Conservation (phyloP, 2,888 invertebrate species). For the Cheilosia impressa region DNA sequence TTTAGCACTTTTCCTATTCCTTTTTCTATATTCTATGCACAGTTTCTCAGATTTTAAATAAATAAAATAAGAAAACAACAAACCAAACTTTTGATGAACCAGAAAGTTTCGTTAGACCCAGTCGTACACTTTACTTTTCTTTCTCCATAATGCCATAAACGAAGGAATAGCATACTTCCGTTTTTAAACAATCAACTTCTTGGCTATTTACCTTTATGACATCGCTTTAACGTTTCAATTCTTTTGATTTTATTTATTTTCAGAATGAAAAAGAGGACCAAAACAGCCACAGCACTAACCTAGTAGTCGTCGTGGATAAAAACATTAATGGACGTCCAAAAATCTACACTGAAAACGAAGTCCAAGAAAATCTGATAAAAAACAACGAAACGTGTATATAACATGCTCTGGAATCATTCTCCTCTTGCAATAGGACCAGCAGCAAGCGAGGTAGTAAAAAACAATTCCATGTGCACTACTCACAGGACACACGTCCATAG, state of each 20-base stretch:
- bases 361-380: constrained; percentile 79
- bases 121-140: too few relatives aligned
- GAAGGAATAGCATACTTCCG: too few relatives aligned
- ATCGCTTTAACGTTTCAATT: neutral
- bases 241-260: constrained; percentile 3
- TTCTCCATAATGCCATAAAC: too few relatives aligned
- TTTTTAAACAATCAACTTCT: too few relatives aligned
- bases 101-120: too few relatives aligned
- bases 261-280: constrained; percentile 75
- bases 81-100: too few relatives aligned
- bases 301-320: constrained; percentile 82
- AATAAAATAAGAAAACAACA: too few relatives aligned
- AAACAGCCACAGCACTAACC: constrained; percentile 78
- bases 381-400: constrained; percentile 81
- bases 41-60: too few relatives aligned
- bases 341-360: constrained; percentile 79
- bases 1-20: too few relatives aligned
- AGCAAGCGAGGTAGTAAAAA: constrained; percentile 41
- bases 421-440: constrained; percentile 34
- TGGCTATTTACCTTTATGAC: too few relatives aligned
- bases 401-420: constrained; percentile 62
- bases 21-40: too few relatives aligned
- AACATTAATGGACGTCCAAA: constrained; percentile 79
- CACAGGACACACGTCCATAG: constrained; percentile 57
- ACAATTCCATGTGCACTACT: constrained; percentile 61